Conservation (phyloP, 2,888 invertebrate species). For the Omphaloscelis lunosa region DNA sequence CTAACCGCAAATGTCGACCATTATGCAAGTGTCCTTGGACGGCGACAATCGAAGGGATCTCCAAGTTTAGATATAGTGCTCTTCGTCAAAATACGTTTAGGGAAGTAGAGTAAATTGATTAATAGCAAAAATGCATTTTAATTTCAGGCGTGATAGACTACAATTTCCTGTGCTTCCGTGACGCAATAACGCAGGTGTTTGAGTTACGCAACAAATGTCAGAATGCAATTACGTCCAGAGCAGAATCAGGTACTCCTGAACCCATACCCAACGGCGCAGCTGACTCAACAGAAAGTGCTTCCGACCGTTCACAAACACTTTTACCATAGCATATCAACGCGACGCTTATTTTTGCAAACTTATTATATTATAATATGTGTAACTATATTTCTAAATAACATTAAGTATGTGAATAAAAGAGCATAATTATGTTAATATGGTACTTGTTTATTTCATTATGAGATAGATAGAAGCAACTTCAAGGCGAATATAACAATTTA, state of each 20-base stretch:
- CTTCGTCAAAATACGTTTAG: neutral
- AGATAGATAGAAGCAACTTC: too few relatives aligned
- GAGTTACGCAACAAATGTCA: conserved; percentile 94
- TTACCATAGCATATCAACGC: conserved; percentile 79
- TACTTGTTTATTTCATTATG: conserved; percentile 26
- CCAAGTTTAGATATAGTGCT: neutral
- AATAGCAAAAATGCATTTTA: conserved; percentile 24
- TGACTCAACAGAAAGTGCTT: conserved; percentile 82
- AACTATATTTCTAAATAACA: conserved; percentile 65
- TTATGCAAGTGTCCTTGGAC: neutral
- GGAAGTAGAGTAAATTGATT: neutral
- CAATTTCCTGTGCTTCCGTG: conserved; percentile 99
- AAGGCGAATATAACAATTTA: too few relatives aligned
- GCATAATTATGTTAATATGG: conserved; percentile 60
- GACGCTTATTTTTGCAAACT: conserved; percentile 56
- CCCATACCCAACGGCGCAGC: conserved; percentile 82
- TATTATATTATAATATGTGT: conserved; percentile 58
- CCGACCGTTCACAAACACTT: conserved; percentile 78
- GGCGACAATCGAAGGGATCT: neutral
- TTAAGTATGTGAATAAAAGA: conserved; percentile 63
- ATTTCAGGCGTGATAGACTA: conserved; percentile 98
- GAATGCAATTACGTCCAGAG: conserved; percentile 80
- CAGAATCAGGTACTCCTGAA: conserved; percentile 77
- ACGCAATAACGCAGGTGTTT: conserved; percentile 99
- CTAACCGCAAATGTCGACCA: neutral